These are phyloP conservation scores for Labroides dimidiatus DNA, from an alignment of 2,797 vertebrate species.

Conservation along the genomic window DNA sequence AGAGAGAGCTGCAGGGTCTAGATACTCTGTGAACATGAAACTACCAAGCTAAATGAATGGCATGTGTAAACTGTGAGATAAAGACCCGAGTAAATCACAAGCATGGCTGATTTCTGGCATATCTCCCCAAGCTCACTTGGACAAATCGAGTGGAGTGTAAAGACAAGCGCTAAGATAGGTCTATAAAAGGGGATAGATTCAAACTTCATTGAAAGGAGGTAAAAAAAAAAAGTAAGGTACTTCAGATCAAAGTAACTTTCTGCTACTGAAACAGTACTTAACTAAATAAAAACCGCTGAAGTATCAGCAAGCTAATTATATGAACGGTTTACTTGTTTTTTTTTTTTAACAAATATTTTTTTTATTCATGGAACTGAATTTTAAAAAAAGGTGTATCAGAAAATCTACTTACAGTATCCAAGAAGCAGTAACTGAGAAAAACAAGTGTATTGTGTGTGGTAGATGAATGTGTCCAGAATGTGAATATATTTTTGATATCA, in stretches of 20 bases:
- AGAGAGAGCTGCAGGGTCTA: neutral
- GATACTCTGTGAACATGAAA: neutral
- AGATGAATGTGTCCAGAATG: too few relatives aligned
- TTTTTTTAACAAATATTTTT: too few relatives aligned
- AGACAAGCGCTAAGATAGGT: neutral
- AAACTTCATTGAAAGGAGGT: neutral
- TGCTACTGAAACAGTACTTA: too few relatives aligned
- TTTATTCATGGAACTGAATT: too few relatives aligned
- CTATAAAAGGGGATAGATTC: neutral
- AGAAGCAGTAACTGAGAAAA: too few relatives aligned
- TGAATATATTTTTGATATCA: too few relatives aligned
- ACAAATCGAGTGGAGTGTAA: constrained; percentile 49
- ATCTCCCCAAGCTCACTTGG: constrained; percentile 47
- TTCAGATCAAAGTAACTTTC: neutral
- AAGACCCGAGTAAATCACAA: constrained; percentile 1
- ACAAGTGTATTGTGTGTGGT: too few relatives aligned
- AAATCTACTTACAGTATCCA: too few relatives aligned
- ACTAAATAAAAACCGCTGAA: too few relatives aligned
- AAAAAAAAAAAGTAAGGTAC: neutral
- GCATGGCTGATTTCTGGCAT: constrained; percentile 10
- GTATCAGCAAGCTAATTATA: too few relatives aligned
- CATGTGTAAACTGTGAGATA: neutral
- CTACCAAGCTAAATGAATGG: neutral
- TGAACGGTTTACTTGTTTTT: too few relatives aligned
- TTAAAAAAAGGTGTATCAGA: too few relatives aligned